These are phyloP conservation scores for Xenopus petersii DNA, from an alignment of 2,797 vertebrate species.

Conservation along the genomic window DNA sequence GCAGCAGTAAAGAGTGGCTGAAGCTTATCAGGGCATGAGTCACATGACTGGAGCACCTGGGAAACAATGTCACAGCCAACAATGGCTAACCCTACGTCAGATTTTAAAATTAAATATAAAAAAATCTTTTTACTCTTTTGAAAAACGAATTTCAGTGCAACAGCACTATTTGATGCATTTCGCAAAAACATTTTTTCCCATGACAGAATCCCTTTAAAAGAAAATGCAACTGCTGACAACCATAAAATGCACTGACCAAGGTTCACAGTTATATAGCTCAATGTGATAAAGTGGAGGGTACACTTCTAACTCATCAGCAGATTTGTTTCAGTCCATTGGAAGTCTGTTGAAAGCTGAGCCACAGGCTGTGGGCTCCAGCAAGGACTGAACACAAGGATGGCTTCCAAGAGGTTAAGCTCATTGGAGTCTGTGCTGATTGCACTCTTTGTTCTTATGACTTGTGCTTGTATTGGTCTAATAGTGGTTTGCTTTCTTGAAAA, in stretches of 20 bases:
- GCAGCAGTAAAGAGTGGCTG: no score
- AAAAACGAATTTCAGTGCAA: no score
- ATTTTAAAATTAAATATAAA: no score
- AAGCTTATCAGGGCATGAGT: no score
- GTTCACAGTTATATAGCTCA: slow-evolving; percentile 35
- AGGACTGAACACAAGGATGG: background rate
- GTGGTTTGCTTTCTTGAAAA: slow-evolving; percentile 56
- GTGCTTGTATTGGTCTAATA: slow-evolving; percentile 59
- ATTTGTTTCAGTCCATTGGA: background rate
- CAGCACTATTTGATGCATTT: no score
- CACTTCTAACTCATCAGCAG: background rate
- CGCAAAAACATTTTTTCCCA: no score
- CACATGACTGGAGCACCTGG: no score
- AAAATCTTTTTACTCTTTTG: background rate
- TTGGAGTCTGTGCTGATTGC: slow-evolving; percentile 67
- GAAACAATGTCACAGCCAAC: no score
- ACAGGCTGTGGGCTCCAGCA: slow-evolving; percentile 1
- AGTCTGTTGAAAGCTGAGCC: background rate
- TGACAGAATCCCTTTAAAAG: no score
- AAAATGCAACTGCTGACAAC: background rate
- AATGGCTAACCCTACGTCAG: no score
- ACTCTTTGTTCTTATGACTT: slow-evolving; percentile 65
- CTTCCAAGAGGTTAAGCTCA: slow-evolving; percentile 50
- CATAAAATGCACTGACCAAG: slow-evolving; percentile 14
- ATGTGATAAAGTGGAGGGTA: slow-evolving; percentile 19